Percentiles rank a stretch among this genome's conserved stretches.
phyloP scores from a whole-genome alignment of 2,797 vertebrate genomes.

The Heteromormyrus szaboi region DNA sequence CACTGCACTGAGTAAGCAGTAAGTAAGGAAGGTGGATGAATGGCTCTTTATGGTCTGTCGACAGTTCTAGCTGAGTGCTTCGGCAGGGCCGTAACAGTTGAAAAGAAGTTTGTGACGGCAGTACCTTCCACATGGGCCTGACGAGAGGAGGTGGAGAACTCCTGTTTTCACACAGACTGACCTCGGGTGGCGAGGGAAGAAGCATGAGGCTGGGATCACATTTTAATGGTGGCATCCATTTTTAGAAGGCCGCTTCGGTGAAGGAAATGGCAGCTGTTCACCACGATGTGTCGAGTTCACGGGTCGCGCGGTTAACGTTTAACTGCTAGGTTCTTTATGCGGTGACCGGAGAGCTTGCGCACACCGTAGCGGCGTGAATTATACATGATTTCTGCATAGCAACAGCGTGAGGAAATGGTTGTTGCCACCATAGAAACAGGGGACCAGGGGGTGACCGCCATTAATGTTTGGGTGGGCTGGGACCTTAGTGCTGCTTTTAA shows the following conservation, averaged over 20 bases:
- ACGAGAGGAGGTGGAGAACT: not conserved
- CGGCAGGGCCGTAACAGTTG: not conserved
- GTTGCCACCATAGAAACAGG: not conserved
- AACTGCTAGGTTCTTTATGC: not conserved
- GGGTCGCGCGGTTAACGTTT: not conserved
- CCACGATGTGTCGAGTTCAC: not conserved
- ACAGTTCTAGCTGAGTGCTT: not conserved
- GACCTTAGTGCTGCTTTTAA: not conserved
- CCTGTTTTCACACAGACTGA: not conserved
- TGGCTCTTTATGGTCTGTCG: not conserved
- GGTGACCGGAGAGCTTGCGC: not conserved
- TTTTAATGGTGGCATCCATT: not conserved
- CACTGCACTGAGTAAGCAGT: not conserved
- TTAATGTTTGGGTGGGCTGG: not conserved
- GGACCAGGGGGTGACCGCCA: not conserved
- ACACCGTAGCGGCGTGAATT: not conserved
- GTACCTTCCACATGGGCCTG: not conserved
- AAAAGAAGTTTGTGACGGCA: not conserved
- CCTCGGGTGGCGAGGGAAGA: not conserved
- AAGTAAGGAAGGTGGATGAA: not conserved
- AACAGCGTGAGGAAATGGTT: not conserved
- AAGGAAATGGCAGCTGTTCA: not conserved
- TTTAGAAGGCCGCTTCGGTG: not conserved
- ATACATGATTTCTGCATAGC: not conserved
- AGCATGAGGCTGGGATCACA: not conserved